phyloP scores from a whole-genome alignment of 2,797 vertebrate species.

The Dryobates pubescens region DNA sequence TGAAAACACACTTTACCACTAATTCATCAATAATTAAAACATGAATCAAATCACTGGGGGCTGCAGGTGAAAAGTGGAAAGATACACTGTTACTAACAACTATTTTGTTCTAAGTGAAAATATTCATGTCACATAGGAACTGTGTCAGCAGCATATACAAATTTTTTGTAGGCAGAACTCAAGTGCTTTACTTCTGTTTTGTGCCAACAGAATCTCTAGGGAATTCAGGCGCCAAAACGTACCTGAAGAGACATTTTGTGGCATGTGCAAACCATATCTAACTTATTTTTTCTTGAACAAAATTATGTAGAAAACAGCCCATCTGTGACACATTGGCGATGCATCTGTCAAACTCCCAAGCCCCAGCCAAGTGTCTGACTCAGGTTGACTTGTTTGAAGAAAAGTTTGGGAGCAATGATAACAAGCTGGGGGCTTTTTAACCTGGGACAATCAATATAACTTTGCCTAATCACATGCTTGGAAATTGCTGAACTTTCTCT shows the following conservation, averaged over 20 bases:
- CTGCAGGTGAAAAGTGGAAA: background rate
- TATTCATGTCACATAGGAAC: constrained; percentile 13
- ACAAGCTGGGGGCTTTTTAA: background rate
- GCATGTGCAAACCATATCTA: background rate
- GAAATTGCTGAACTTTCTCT: background rate
- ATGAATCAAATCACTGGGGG: background rate
- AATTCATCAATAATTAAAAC: background rate
- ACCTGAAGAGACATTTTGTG: background rate
- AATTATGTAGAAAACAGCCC: background rate
- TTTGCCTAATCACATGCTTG: background rate
- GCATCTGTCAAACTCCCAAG: background rate
- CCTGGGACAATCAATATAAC: background rate
- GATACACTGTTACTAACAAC: background rate
- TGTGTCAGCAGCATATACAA: background rate
- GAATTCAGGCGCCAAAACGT: constrained; percentile 1
- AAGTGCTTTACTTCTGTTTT: background rate
- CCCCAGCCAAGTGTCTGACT: constrained; percentile 8
- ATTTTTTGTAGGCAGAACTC: background rate
- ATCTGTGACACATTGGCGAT: constrained; percentile 11
- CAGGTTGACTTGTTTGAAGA: constrained; percentile 10
- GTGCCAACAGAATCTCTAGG: background rate
- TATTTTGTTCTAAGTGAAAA: constrained; percentile 1
- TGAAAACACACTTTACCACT: background rate
- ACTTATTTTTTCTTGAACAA: constrained; percentile 7
- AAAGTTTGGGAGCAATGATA: constrained; percentile 9